A percentile compares a stretch with the other conserved stretches of the same genome.
Conservation (phyloP, 2,797 vertebrate genomes). For the Clarias platycephalus region DNA sequence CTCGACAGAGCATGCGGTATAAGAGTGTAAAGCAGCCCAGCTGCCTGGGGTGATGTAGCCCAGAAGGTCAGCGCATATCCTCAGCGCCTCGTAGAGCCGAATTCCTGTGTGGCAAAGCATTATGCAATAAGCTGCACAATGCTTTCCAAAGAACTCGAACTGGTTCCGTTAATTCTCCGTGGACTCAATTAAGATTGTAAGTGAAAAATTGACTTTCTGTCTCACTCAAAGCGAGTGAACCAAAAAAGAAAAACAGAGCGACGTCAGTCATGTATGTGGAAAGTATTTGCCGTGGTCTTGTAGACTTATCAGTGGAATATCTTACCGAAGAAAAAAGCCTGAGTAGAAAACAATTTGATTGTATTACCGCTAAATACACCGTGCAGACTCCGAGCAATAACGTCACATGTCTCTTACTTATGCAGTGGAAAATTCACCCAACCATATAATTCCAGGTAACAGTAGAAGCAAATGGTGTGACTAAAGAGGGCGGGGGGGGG, state of each 20-base stretch:
- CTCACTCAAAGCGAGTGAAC: constrained; percentile 34
- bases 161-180: constrained; percentile 42
- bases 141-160: constrained; percentile 45
- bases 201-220: constrained; percentile 32
- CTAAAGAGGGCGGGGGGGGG: too few species aligned
- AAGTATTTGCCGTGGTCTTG: constrained; percentile 34
- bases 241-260: not conserved
- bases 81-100: constrained; percentile 30
- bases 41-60: constrained; percentile 33
- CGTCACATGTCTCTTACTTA: constrained; percentile 50
- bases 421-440: constrained; percentile 54
- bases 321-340: constrained; percentile 40
- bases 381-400: constrained; percentile 39
- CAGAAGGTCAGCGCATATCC: constrained; percentile 36
- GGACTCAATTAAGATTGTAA: constrained; percentile 56
- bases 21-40: constrained; percentile 41
- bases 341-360: constrained; percentile 34
- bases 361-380: constrained; percentile 49
- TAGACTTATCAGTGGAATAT: constrained; percentile 41
- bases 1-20: constrained; percentile 30
- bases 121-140: constrained; percentile 51
- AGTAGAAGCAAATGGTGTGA: constrained; percentile 46
- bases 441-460: constrained; percentile 45
- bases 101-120: constrained; percentile 46
- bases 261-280: constrained; percentile 20